Conservation (phyloP, 2,113 vertebrate species). For the Cheirogaleus medius region DNA sequence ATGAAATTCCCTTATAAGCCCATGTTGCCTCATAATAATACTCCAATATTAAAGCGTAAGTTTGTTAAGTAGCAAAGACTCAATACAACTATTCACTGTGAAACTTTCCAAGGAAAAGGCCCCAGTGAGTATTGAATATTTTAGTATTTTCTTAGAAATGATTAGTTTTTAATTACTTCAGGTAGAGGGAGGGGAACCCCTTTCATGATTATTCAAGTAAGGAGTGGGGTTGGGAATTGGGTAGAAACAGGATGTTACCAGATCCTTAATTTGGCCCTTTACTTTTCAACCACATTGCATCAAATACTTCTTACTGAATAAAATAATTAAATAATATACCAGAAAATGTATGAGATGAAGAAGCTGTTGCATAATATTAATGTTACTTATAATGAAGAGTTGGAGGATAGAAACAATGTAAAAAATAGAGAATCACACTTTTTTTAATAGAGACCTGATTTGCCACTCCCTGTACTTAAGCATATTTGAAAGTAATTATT, state of each 20-base stretch:
- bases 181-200: background rate
- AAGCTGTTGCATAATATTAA: background rate
- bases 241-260: constrained; percentile 5
- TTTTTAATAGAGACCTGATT: background rate
- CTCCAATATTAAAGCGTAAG: constrained; percentile 44
- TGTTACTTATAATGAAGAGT: background rate
- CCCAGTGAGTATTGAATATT: constrained; percentile 72
- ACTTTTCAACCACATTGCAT: background rate
- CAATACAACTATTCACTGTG: constrained; percentile 60
- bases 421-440: background rate
- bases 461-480: background rate
- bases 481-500: constrained; percentile 39
- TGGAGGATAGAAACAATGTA: background rate
- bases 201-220: constrained; percentile 41
- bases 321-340: constrained; percentile 2
- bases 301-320: constrained; percentile 30
- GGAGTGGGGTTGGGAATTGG: background rate
- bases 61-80: constrained; percentile 54
- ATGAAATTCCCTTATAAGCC: constrained; percentile 73
- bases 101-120: constrained; percentile 66
- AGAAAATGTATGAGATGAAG: background rate
- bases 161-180: constrained; percentile 76
- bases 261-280: constrained; percentile 20
- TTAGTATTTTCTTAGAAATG: constrained; percentile 73
- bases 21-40: constrained; percentile 64